These are phyloP conservation scores for Trematocara marginatum DNA, from an alignment of 2,113 vertebrate genomes.

Conservation along the genomic window DNA sequence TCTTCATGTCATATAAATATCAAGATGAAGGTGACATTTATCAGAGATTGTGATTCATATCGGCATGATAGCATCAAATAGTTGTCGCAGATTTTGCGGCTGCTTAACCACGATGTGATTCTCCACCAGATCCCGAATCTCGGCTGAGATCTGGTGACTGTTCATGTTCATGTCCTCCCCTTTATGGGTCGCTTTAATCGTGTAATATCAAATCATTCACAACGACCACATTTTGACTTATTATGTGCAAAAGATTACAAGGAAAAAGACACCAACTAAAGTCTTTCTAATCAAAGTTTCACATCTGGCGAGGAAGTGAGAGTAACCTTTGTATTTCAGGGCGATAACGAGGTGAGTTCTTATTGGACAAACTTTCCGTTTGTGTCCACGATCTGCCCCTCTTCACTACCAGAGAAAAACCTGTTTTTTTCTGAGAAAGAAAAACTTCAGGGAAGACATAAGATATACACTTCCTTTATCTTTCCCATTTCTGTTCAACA, in stretches of 20 bases:
- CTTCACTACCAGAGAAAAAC: conserved; percentile 41
- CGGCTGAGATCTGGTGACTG: not conserved
- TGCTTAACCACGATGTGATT: not conserved
- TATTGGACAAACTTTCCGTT: conserved; percentile 37
- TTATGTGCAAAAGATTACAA: not conserved
- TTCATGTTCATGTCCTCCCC: not conserved
- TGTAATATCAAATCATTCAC: not conserved
- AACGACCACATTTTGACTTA: not conserved
- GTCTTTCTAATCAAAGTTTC: not conserved
- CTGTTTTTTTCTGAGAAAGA: not conserved
- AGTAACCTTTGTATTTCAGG: conserved; percentile 13
- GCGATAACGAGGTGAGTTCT: not conserved
- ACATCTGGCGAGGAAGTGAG: conserved; percentile 43
- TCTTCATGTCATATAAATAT: not conserved
- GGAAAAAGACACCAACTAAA: not conserved
- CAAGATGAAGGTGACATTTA: not conserved
- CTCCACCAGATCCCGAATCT: not conserved
- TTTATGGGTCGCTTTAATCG: not conserved
- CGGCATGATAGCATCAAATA: not conserved
- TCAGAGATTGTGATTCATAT: not conserved
- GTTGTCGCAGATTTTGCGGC: not conserved
- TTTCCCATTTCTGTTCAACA: not conserved
- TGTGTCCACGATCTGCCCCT: not conserved
- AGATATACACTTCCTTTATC: conserved; percentile 1
- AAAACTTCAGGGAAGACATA: not conserved